phyloP scores from a whole-genome alignment of 2,113 vertebrate genomes.

The Antechinus stuartii region DNA sequence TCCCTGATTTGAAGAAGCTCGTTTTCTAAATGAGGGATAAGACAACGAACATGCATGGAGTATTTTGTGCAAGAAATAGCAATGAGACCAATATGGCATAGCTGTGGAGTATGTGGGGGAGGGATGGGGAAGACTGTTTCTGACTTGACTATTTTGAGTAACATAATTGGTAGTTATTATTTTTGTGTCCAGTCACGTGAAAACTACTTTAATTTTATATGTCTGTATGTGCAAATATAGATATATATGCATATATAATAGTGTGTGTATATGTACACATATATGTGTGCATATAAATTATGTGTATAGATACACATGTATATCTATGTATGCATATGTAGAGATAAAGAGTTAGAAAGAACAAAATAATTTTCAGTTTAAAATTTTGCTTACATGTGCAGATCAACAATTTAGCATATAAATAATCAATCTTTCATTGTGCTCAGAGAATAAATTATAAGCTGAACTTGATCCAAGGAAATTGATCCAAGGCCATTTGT shows the following conservation, averaged over 20 bases:
- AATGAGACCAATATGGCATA: background rate
- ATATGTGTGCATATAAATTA: too few relatives aligned
- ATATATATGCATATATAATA: background rate
- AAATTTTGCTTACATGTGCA: background rate
- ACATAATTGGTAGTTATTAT: background rate
- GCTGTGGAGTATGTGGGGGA: background rate
- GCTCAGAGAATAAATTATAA: background rate
- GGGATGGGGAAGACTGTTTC: background rate
- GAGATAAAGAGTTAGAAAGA: background rate
- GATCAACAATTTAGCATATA: background rate
- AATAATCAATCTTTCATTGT: background rate
- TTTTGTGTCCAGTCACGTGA: background rate
- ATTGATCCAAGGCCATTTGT: background rate
- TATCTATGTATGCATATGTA: too few relatives aligned
- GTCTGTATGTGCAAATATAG: too few relatives aligned
- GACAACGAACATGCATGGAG: background rate
- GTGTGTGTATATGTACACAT: background rate
- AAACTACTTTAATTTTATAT: too few relatives aligned
- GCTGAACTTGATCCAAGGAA: background rate
- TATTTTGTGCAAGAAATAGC: background rate
- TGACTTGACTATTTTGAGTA: background rate
- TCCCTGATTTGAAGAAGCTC: background rate
- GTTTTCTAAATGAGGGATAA: background rate
- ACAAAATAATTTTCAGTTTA: background rate
- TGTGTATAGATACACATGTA: too few relatives aligned